phyloP scores from a whole-genome alignment of 2,888 invertebrate genomes.

The Pollenia labialis region DNA sequence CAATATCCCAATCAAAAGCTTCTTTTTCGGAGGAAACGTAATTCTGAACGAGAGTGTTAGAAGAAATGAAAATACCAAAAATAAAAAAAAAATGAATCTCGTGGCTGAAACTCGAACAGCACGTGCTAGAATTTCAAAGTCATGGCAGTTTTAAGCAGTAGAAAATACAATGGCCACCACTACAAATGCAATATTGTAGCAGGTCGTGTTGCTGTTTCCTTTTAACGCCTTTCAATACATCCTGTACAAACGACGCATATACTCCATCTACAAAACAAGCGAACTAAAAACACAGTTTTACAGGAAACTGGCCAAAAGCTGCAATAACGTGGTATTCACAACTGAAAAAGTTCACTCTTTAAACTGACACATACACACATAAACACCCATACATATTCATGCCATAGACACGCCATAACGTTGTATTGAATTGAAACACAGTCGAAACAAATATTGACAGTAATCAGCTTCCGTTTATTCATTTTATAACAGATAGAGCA shows the following conservation, averaged over 20 bases:
- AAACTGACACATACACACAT: neutral
- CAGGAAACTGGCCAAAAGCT: conserved; percentile 61
- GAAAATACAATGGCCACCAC: conserved; percentile 11
- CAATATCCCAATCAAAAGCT: conserved; percentile 61
- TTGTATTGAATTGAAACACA: conserved; percentile 74
- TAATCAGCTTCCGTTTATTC: conserved; percentile 79
- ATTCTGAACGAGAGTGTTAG: neutral
- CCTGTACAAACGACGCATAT: neutral
- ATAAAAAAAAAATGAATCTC: conserved; percentile 31
- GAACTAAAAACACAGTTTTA: conserved; percentile 22
- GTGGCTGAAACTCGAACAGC: conserved; percentile 59
- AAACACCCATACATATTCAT: conserved; percentile 4
- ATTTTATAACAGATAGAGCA: conserved; percentile 55
- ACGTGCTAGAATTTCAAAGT: conserved; percentile 61
- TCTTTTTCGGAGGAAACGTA: neutral
- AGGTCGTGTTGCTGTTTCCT: conserved; percentile 41
- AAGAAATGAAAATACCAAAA: conserved; percentile 6
- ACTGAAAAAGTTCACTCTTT: conserved; percentile 9
- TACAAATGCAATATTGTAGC: conserved; percentile 44
- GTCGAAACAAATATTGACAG: conserved; percentile 81
- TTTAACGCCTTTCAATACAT: conserved; percentile 48
- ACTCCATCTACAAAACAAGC: neutral
- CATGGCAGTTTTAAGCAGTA: conserved; percentile 35
- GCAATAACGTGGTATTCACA: neutral
- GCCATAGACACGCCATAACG: conserved; percentile 32